Evolutionary conservation across 1,140 invertebrate species (phyloP), one percentile per base, ranked within the genome.

Genomic region (Drosophila mojavensis): DNA sequence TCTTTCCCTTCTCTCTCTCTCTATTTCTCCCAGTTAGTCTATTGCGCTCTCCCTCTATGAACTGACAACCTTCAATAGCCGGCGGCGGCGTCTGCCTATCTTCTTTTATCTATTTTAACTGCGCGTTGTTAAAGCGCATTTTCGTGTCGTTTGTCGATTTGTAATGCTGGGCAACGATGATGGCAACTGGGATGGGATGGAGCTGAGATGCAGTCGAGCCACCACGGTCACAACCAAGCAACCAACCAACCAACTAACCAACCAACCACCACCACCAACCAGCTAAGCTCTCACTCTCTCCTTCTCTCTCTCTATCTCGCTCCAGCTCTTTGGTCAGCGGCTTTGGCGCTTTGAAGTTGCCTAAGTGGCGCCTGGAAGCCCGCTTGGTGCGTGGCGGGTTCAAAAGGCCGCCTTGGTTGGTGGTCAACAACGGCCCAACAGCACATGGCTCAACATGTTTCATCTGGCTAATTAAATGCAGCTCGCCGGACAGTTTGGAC

Each of bases 81-180:
- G 62, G 50, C 63, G 79, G 81, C 85, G 85, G 78, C 84, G 84
- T 80, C 85, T 63, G 56, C 72, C 69, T 89, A 90, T 90, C 85
- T 78, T 70, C 81, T 89, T 91, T 91, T 91, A 90, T 91, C 90
- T 91, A 91, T 88, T 90, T 90, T 91, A 91, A 91, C 81, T 88
- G 78, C 75, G 73, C 61, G 78, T 78, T 91, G 84, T 91, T 91
- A 90, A 91, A 91, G 90, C 90, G 81, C 90, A 90, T 91, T 91
- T 90, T 91, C 90, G 86, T 91, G 90, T 91, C 90, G 83, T 91
- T 91, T 90, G 90, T 91, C 90, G 80, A 88, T 90, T 90, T 88
- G 86, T 91, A 89, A 85, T 90, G 74, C 85, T 72, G 89, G 64
- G 61, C 71, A 78, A 73, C 64, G 71, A 82, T 78, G 78, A 75